A percentile compares a stretch with the other conserved stretches of the same genome.
phyloP scores from a whole-genome alignment of 2,888 invertebrate species.

The Leptogaster cylindrica region DNA sequence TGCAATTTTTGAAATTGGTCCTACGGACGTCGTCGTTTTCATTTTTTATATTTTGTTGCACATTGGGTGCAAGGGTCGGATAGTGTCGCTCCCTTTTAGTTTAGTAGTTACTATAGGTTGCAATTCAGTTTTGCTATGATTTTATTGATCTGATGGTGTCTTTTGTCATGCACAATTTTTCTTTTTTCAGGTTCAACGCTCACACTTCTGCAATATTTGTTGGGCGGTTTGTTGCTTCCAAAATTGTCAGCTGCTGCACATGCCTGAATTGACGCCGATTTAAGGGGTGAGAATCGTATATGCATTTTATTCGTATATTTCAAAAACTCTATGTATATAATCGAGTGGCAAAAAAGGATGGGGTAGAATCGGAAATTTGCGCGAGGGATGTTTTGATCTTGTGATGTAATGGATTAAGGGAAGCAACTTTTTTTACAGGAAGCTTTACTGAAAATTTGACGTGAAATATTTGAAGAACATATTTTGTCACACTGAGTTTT shows the following conservation, averaged over 20 bases:
- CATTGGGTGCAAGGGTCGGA: slow-evolving; percentile 1
- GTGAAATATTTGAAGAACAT: no score
- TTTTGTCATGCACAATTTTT: slow-evolving; percentile 15
- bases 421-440: no score
- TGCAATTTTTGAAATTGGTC: background rate
- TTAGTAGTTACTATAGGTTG: background rate
- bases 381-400: no score
- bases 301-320: no score
- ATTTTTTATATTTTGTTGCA: no score
- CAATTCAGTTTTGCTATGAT: slow-evolving; percentile 10
- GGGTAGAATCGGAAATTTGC: no score
- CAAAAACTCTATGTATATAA: no score
- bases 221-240: background rate
- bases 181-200: slow-evolving; percentile 3
- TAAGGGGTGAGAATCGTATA: background rate
- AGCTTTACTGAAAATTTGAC: no score
- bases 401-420: no score
- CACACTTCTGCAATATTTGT: background rate
- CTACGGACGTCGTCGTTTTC: no score
- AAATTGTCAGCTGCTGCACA: slow-evolving; percentile 1
- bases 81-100: background rate
- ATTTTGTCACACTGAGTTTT: no score
- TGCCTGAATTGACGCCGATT: background rate
- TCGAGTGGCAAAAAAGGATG: no score
- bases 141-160: slow-evolving; percentile 25